Evolutionary conservation across 1,140 invertebrate genomes (phyloP), one percentile per base, ranked within the genome.

Genomic region (Tetramorium parvispinum): DNA sequence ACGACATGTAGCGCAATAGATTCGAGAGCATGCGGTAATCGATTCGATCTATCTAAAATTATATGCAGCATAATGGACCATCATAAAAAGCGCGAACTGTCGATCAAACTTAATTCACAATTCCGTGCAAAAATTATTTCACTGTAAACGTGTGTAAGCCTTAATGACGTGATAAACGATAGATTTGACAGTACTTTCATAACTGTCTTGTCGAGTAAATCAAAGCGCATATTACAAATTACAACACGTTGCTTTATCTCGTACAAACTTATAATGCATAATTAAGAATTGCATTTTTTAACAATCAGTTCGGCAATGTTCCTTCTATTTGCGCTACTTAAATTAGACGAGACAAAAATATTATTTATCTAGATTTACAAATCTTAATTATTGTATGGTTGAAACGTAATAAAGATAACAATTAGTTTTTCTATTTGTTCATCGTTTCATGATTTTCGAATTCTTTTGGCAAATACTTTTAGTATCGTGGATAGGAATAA

Each of bases 1-100:
- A 71, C 63, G 85, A 55, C 68, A 83, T 81, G 81, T 78, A 75
- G 51, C 51, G 59, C 78, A 89, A 91, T 91, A 89, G 87, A 88
- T 82, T 68, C 7, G 37, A 57, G 51, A 63, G 61, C 76, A 13
- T 66, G n/a, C 51, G 49, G 7, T 68, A 68, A 66, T 77, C 43
- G 63, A 65, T 88, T 82, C 79, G 82, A 87, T 82, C n/a, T 85
- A 79, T 71, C 37, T 55, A n/a, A 40, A 71, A 81, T 70, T 71
- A 78, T 78, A 49, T 86, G 61, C 53, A 18, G 24, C 63, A 55
- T 66, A 86, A 73, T 76, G 43, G 43, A 61, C 8, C 32, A 82
- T 83, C 63, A 78, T 82, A 51, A 76, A 82, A 88, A 85, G 65
- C 57, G 57, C 79, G 57, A 85, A 66, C 53, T 71, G 90, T 82